phyloP scores from a whole-genome alignment of 2,113 vertebrate species.

The Syrmaticus mikado region DNA sequence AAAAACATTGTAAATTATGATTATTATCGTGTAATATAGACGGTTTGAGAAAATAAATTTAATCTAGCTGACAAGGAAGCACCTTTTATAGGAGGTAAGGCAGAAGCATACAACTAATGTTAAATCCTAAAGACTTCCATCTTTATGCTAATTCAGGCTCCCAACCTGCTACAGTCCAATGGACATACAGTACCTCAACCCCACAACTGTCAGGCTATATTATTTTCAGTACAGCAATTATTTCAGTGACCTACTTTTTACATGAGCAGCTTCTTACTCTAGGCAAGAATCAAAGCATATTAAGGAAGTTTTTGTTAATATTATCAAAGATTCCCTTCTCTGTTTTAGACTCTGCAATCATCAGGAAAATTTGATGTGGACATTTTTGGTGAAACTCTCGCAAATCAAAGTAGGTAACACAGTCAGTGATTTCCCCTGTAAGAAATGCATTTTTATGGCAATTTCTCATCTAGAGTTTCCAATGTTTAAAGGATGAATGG shows the following conservation, averaged over 20 bases:
- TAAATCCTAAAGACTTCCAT: constrained; percentile 47
- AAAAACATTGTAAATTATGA: not conserved
- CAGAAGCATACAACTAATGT: constrained; percentile 29
- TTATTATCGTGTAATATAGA: not conserved
- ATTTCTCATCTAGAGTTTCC: not conserved
- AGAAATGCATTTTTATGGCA: not conserved
- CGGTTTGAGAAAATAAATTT: not conserved
- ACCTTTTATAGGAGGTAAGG: constrained; percentile 25
- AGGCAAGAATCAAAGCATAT: constrained; percentile 59
- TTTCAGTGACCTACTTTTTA: constrained; percentile 81
- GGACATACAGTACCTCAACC: constrained; percentile 63
- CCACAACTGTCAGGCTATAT: constrained; percentile 76
- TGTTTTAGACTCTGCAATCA: constrained; percentile 18
- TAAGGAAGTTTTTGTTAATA: constrained; percentile 57
- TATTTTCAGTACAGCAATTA: constrained; percentile 77
- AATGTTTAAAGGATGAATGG: not conserved
- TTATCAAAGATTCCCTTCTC: not conserved
- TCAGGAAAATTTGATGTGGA: not conserved
- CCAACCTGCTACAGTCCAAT: constrained; percentile 41
- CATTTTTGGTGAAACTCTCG: not conserved
- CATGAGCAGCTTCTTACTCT: constrained; percentile 51
- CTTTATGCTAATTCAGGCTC: constrained; percentile 37
- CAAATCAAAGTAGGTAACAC: not conserved
- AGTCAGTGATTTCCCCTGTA: not conserved
- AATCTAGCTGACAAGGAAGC: not conserved